These are phyloP conservation scores for Tragopan temminckii DNA, from an alignment of 2,797 vertebrate genomes.

Conservation along the genomic window DNA sequence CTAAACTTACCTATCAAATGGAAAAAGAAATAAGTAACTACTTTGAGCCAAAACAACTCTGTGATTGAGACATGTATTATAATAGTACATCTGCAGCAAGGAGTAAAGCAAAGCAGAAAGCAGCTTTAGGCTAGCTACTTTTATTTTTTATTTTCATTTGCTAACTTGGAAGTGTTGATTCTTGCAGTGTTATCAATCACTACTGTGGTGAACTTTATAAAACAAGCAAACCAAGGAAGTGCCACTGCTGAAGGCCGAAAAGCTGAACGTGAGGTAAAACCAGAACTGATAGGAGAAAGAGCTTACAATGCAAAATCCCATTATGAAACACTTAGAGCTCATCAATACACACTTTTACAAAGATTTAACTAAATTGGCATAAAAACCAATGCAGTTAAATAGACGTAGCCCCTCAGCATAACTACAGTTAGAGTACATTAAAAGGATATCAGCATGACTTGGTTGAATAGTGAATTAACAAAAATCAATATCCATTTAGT, in stretches of 20 bases:
- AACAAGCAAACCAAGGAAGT: background rate
- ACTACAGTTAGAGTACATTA: conserved; percentile 17
- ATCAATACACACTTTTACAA: conserved; percentile 8
- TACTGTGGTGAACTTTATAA: background rate
- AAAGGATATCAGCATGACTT: conserved; percentile 18
- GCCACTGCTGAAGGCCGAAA: background rate
- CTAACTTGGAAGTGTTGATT: background rate
- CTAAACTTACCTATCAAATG: background rate
- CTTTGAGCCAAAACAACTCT: background rate
- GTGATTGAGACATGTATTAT: background rate
- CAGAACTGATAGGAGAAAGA: background rate
- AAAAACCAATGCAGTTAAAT: background rate
- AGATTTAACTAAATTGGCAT: conserved; percentile 12
- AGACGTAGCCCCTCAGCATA: conserved; percentile 6
- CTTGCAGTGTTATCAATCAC: background rate
- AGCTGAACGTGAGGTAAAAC: background rate
- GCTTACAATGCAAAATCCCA: background rate
- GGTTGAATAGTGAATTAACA: conserved; percentile 15
- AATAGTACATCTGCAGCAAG: background rate
- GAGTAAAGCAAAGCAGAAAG: background rate
- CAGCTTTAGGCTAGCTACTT: background rate
- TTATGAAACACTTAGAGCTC: background rate
- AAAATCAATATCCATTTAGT: conserved; percentile 57
- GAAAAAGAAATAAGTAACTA: background rate
- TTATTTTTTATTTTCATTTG: background rate